phyloP scores from a whole-genome alignment of 2,888 invertebrate species.

The Macrosiphum euphorbiae region DNA sequence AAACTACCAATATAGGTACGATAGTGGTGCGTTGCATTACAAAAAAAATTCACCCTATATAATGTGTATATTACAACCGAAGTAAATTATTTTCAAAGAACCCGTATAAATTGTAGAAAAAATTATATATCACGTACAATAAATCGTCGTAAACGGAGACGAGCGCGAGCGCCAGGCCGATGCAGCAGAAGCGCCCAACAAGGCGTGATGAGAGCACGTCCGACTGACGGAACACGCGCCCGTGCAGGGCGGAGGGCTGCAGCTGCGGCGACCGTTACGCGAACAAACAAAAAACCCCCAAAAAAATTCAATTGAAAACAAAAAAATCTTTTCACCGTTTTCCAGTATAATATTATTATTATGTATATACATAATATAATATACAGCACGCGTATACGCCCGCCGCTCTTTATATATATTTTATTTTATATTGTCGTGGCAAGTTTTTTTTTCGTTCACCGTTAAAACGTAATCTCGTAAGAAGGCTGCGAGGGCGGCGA shows the following conservation, averaged over 20 bases:
- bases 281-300: background rate
- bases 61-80: background rate
- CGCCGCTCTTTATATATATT: background rate
- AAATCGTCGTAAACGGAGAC: background rate
- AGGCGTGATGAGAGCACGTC: constrained; percentile 50
- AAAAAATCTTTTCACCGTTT: constrained; percentile 44
- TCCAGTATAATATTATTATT: background rate
- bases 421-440: background rate
- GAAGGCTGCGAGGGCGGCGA: constrained; percentile 37
- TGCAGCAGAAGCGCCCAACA: constrained; percentile 15
- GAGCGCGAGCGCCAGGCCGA: background rate
- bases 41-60: background rate
- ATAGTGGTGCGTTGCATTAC: background rate
- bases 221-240: constrained; percentile 16
- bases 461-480: constrained; percentile 33
- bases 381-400: background rate
- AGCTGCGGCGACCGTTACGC: constrained; percentile 53
- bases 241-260: background rate
- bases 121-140: background rate
- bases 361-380: background rate
- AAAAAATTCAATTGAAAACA: constrained; percentile 11
- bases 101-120: background rate
- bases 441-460: constrained; percentile 21
- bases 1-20: background rate
- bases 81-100: background rate